These are phyloP conservation scores for Calcarius lapponicus DNA, from an alignment of 2,797 vertebrate species.

Conservation along the genomic window DNA sequence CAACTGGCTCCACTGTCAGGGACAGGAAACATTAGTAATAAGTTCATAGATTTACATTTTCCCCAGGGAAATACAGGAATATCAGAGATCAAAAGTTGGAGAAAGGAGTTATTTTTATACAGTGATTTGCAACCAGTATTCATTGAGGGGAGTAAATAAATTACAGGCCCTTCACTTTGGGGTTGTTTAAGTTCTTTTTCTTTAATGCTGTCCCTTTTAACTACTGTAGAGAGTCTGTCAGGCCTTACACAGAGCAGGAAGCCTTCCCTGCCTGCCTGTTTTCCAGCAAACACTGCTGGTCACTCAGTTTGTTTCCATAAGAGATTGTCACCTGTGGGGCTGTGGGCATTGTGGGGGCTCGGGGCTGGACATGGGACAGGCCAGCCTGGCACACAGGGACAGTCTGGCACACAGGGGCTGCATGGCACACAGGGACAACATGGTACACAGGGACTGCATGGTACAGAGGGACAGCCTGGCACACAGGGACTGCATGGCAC, in stretches of 20 bases:
- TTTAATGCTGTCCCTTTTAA: slow-evolving; percentile 39
- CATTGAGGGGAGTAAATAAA: slow-evolving; percentile 69
- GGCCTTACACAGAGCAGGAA: slow-evolving; percentile 1
- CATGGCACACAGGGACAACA: too few relatives aligned
- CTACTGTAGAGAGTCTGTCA: slow-evolving; percentile 53
- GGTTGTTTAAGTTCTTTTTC: slow-evolving; percentile 64
- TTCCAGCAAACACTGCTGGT: not conserved
- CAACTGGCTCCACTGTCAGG: slow-evolving; percentile 78
- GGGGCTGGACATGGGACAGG: fast-evolving
- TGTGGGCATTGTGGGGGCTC: fast-evolving
- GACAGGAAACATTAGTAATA: slow-evolving; percentile 81
- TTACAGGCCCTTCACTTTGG: slow-evolving; percentile 58
- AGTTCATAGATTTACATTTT: slow-evolving; percentile 79
- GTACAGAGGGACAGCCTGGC: too few relatives aligned
- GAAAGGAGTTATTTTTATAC: slow-evolving; percentile 74
- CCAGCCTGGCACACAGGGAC: not conserved
- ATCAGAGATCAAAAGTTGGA: slow-evolving; percentile 75
- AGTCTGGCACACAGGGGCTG: too few relatives aligned
- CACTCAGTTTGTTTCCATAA: not conserved
- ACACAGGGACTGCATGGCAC: too few relatives aligned
- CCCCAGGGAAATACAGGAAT: slow-evolving; percentile 74
- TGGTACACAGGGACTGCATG: too few relatives aligned
- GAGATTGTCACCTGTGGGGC: fast-evolving
- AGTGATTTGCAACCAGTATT: slow-evolving; percentile 72
- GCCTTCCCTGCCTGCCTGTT: not conserved